These are phyloP conservation scores for Drosophila pseudotalamancana DNA, from an alignment of 2,888 invertebrate genomes.

Conservation along the genomic window DNA sequence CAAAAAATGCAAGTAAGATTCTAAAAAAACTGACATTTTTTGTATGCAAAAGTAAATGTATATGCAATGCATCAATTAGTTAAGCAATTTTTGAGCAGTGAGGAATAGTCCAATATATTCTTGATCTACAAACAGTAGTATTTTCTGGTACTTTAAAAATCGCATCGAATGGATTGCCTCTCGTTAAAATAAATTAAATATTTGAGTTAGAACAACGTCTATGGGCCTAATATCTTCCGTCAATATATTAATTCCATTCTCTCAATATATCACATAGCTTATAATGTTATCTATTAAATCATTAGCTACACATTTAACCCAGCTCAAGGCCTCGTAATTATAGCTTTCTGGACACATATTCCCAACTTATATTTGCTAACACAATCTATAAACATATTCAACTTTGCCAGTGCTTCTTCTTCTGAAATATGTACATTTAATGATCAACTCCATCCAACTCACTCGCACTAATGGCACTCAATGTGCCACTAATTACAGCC, in stretches of 20 bases:
- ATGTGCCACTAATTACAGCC: conserved; percentile 46
- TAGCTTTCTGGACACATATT: background rate
- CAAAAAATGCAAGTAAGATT: background rate
- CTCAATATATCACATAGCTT: background rate
- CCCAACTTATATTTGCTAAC: background rate
- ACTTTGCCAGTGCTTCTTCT: background rate
- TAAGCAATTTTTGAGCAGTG: no score
- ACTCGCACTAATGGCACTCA: conserved; percentile 27
- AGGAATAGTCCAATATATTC: no score
- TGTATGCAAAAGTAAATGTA: no score
- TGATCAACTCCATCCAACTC: conserved; percentile 26
- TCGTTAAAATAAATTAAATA: no score
- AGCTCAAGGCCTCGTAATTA: conserved; percentile 17
- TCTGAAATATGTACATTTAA: conserved; percentile 25
- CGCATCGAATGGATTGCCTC: no score
- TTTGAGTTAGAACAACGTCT: no score
- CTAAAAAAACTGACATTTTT: background rate
- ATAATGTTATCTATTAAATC: background rate
- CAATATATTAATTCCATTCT: background rate
- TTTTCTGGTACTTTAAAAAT: no score
- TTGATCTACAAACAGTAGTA: no score
- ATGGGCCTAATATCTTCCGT: no score
- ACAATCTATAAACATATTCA: background rate
- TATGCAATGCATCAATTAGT: no score
- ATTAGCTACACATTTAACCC: background rate